Conservation (phyloP, 2,113 vertebrate species). For the Pyrgilauda ruficollis region DNA sequence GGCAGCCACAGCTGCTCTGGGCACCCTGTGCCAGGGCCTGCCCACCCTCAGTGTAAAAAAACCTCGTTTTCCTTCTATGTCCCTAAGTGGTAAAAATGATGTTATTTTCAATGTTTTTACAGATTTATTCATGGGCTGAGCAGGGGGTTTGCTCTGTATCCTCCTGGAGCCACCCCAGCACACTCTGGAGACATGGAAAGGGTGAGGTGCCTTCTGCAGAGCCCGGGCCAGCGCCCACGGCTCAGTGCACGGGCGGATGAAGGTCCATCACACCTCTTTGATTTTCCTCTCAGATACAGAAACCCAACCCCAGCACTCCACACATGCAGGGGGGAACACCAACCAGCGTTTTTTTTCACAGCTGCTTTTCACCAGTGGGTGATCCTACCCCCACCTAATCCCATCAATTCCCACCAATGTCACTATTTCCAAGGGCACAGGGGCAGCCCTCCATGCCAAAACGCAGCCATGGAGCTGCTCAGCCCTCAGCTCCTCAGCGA, state of each 20-base stretch:
- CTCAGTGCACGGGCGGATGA: background rate
- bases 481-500: too few relatives aligned
- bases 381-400: background rate
- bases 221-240: background rate
- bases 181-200: background rate
- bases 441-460: background rate
- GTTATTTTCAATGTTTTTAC: background rate
- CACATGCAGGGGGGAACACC: background rate
- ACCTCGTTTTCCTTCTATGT: fast-evolving
- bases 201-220: background rate
- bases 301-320: background rate
- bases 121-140: background rate
- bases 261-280: background rate
- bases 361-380: background rate
- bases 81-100: fast-evolving
- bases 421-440: background rate
- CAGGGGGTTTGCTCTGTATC: background rate
- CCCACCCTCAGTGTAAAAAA: background rate
- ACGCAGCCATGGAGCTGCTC: fast-evolving
- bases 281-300: background rate
- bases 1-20: background rate
- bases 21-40: background rate
- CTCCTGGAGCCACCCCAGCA: background rate
- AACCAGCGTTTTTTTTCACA: fast-evolving
- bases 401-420: background rate